Percentiles rank a stretch among this genome's conserved stretches.
Conservation (phyloP, 2,888 invertebrate genomes). For the Hermaeophaga mercurialis region DNA sequence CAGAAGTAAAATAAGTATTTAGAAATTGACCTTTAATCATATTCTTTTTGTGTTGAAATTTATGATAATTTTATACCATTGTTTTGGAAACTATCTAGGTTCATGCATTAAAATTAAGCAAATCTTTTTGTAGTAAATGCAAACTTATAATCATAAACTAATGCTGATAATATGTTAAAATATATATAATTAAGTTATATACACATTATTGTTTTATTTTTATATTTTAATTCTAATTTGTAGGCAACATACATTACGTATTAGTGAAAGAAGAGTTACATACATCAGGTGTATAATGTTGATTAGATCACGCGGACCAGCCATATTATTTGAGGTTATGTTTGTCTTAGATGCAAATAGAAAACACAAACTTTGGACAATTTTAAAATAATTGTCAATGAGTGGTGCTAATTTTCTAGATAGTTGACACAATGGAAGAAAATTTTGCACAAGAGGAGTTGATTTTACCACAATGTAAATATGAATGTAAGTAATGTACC, state of each 20-base stretch:
- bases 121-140: no score
- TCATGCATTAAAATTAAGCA: no score
- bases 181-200: no score
- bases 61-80: slow-evolving; percentile 11
- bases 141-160: no score
- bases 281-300: no score
- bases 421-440: slow-evolving; percentile 32
- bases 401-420: background rate
- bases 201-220: no score
- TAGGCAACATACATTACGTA: background rate
- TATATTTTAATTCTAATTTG: background rate
- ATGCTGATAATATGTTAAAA: no score
- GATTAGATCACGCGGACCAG: no score
- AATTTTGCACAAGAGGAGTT: slow-evolving; percentile 67
- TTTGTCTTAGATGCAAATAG: background rate
- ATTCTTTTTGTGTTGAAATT: slow-evolving; percentile 7
- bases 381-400: background rate
- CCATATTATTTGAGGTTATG: background rate
- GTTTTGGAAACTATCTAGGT: no score
- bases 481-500: slow-evolving; percentile 78
- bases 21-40: slow-evolving; percentile 9
- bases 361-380: background rate
- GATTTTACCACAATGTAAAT: slow-evolving; percentile 70
- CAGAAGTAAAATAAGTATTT: slow-evolving; percentile 6
- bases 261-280: background rate